Evolutionary conservation across 2,113 vertebrate genomes (phyloP).

Genomic region (Hippocampus barbouri): DNA sequence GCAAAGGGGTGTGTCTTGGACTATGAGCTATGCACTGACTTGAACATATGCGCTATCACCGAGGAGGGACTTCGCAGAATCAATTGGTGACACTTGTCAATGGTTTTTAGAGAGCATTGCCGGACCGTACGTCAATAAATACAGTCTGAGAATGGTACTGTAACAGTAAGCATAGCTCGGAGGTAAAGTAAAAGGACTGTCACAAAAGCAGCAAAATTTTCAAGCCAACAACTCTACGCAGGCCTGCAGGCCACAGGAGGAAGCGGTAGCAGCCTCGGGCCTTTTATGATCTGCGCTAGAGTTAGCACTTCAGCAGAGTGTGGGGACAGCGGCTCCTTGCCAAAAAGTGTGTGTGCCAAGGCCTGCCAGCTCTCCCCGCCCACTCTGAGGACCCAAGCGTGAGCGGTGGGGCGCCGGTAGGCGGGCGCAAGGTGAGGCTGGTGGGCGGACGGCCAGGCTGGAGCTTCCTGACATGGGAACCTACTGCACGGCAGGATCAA

Average conservation of each 20-base stretch:
- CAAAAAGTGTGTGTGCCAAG: conserved; percentile 65
- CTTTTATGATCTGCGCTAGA: conserved; percentile 66
- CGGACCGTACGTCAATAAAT: conserved; percentile 19
- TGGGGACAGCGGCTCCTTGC: conserved; percentile 65
- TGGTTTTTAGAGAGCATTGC: conserved; percentile 37
- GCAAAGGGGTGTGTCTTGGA: conserved; percentile 15
- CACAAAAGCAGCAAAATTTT: conserved; percentile 44
- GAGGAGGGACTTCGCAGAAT: conserved; percentile 47
- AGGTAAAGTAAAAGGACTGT: conserved; percentile 27
- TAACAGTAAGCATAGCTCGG: conserved; percentile 16
- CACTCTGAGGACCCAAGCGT: conserved; percentile 69
- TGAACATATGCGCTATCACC: conserved; percentile 49
- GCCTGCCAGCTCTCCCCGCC: conserved; percentile 70
- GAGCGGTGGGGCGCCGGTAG: conserved; percentile 63
- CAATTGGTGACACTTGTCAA: conserved; percentile 48
- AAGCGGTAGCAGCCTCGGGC: conserved; percentile 53
- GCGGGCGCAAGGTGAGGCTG: conserved; percentile 71
- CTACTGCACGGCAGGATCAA: conserved; percentile 72
- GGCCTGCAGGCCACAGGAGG: conserved; percentile 59
- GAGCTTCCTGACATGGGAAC: conserved; percentile 73
- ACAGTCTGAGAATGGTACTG: conserved; percentile 26
- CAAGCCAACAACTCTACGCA: conserved; percentile 43
- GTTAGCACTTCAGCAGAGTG: conserved; percentile 64
- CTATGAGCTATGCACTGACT: conserved; percentile 39
- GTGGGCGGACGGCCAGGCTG: conserved; percentile 73